phyloP scores from a whole-genome alignment of 2,797 vertebrate genomes.

The Parotocinclus haroldoi region DNA sequence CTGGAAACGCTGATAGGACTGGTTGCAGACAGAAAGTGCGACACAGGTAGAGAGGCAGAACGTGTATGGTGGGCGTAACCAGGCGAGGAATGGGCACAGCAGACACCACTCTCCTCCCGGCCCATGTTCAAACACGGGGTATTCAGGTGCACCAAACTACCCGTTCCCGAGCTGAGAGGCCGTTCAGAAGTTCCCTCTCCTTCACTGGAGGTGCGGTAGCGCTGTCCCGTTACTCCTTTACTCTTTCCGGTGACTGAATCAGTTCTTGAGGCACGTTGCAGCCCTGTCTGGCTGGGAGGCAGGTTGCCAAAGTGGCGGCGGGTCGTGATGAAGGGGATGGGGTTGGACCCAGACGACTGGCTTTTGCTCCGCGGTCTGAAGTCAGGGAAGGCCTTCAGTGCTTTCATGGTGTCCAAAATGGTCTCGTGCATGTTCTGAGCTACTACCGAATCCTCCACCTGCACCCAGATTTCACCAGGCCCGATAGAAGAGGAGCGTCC shows the following conservation, averaged over 20 bases:
- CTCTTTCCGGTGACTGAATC: slow-evolving; percentile 69
- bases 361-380: slow-evolving; percentile 82
- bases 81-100: slow-evolving; percentile 66
- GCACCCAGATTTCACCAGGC: slow-evolving; percentile 85
- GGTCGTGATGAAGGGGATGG: slow-evolving; percentile 78
- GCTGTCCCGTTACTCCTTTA: slow-evolving; percentile 56
- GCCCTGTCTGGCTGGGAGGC: slow-evolving; percentile 74
- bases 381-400: slow-evolving; percentile 80
- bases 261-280: slow-evolving; percentile 74
- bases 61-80: slow-evolving; percentile 68
- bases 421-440: slow-evolving; percentile 86
- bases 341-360: slow-evolving; percentile 76
- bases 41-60: slow-evolving; percentile 73
- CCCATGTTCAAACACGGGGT: slow-evolving; percentile 70
- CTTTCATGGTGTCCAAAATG: slow-evolving; percentile 84
- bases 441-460: slow-evolving; percentile 83
- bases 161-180: slow-evolving; percentile 74
- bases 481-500: slow-evolving; percentile 81
- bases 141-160: slow-evolving; percentile 74
- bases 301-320: slow-evolving; percentile 77
- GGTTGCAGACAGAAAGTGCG: slow-evolving; percentile 73
- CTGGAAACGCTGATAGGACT: slow-evolving; percentile 79
- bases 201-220: slow-evolving; percentile 76
- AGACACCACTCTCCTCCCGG: slow-evolving; percentile 66
- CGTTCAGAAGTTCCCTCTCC: slow-evolving; percentile 76